A percentile compares a stretch with the other conserved stretches of the same genome.
These are phyloP conservation scores for Enteromius viviparus DNA, from an alignment of 2,797 vertebrate species.

Conservation along the genomic window DNA sequence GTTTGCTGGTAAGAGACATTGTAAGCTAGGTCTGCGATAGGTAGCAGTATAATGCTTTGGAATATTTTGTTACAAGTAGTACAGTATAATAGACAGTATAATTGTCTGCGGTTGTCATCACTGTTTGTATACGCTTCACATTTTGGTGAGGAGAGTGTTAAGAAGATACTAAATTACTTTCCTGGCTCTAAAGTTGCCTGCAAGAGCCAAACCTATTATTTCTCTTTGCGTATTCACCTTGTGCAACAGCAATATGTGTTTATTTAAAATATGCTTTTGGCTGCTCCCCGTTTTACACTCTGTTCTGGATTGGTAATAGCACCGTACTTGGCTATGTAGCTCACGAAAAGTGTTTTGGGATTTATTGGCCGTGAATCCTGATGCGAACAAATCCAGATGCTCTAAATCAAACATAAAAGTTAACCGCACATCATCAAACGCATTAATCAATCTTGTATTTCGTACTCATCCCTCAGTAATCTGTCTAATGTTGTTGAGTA, in stretches of 20 bases:
- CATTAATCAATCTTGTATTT: constrained; percentile 12
- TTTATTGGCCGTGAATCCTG: background rate
- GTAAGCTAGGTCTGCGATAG: background rate
- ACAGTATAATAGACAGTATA: background rate
- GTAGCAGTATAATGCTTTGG: constrained; percentile 3
- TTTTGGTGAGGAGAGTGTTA: constrained; percentile 16
- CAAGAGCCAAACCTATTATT: constrained; percentile 3
- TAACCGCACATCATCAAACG: constrained; percentile 1
- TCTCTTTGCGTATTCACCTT: constrained; percentile 10
- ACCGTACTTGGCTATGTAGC: constrained; percentile 12
- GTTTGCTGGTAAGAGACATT: constrained; percentile 19
- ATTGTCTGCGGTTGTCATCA: constrained; percentile 33
- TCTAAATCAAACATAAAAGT: constrained; percentile 36
- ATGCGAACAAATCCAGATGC: constrained; percentile 29
- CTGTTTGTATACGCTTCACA: constrained; percentile 5
- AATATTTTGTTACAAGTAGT: constrained; percentile 10
- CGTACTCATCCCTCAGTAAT: background rate
- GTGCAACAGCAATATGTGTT: constrained; percentile 6
- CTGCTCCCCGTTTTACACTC: constrained; percentile 27
- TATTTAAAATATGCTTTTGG: constrained; percentile 39
- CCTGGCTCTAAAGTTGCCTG: background rate
- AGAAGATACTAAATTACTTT: constrained; percentile 3
- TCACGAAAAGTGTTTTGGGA: constrained; percentile 20
- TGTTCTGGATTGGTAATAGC: background rate
- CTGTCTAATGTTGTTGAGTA: constrained; percentile 20